Percentiles rank a stretch among this genome's conserved stretches.
Conservation (phyloP, 2,113 vertebrate genomes). For the Circaetus gallicus region DNA sequence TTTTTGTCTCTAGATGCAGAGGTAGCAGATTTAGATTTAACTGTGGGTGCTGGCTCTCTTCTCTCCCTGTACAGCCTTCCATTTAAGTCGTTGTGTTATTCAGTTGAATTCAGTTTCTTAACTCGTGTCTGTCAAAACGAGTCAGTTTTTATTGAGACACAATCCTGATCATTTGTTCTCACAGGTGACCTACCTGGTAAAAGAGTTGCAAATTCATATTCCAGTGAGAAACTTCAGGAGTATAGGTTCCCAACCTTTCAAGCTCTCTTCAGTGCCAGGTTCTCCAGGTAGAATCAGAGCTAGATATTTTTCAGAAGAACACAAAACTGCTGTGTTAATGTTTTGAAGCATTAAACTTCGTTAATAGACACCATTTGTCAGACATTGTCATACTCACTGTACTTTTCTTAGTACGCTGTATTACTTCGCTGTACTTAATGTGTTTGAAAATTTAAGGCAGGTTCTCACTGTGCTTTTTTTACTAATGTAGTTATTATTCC, state of each 20-base stretch:
- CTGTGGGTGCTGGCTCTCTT: not conserved
- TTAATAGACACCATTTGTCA: not conserved
- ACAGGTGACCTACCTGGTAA: not conserved
- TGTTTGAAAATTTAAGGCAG: not conserved
- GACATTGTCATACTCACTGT: not conserved
- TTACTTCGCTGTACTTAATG: not conserved
- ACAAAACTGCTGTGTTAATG: not conserved
- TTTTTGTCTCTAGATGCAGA: not conserved
- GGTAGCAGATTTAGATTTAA: not conserved
- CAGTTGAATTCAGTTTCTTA: not conserved
- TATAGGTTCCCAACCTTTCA: not conserved
- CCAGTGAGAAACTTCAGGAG: not conserved
- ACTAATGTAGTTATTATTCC: not conserved
- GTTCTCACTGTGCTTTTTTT: not conserved
- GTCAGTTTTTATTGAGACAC: not conserved
- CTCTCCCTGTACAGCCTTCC: not conserved
- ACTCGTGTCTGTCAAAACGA: not conserved
- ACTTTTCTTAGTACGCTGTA: not conserved
- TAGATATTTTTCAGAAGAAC: not conserved
- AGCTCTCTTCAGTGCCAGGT: rapidly evolving
- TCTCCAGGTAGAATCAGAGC: not conserved
- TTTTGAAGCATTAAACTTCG: not conserved
- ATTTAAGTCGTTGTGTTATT: not conserved
- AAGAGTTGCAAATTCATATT: not conserved
- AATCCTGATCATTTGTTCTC: not conserved